Evolutionary conservation across 2,797 vertebrate genomes (phyloP).

Genomic region (Cossypha heuglini): DNA sequence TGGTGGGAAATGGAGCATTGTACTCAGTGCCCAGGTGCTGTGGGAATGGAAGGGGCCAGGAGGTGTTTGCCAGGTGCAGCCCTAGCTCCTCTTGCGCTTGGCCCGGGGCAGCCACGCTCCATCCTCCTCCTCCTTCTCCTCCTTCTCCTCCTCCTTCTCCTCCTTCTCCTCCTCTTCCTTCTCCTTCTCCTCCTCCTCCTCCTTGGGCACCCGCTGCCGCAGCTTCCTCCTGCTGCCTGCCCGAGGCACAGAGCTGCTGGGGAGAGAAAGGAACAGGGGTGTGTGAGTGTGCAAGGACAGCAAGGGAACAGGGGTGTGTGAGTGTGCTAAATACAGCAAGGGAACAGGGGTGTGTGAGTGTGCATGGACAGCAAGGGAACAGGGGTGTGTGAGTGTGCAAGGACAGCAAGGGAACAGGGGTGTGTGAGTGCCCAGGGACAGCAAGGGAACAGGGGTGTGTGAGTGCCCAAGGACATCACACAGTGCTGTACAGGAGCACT

Average conservation of each 20-base stretch:
- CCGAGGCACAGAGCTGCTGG: background rate
- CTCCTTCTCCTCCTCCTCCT: too few species aligned
- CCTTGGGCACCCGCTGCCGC: too few species aligned
- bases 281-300: too few species aligned
- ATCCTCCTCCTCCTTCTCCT: background rate
- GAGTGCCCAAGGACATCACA: background rate
- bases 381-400: background rate
- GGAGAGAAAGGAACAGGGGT: too few species aligned
- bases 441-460: background rate
- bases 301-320: too few species aligned
- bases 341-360: too few species aligned
- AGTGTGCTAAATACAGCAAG: background rate
- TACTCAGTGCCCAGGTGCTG: background rate
- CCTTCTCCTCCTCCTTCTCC: background rate
- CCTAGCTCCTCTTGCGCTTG: slow-evolving; percentile 64
- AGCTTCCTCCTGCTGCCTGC: background rate
- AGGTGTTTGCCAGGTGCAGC: background rate
- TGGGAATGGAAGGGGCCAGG: rapidly evolving
- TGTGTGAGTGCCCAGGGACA: too few species aligned
- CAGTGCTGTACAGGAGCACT: rapidly evolving
- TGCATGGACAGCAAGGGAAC: too few species aligned
- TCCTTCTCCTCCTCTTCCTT: too few species aligned
- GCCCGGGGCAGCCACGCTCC: background rate
- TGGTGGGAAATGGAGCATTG: background rate
- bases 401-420: too few species aligned